These are phyloP conservation scores for Genyomyrus donnyi DNA, from an alignment of 2,113 vertebrate species.

Conservation along the genomic window DNA sequence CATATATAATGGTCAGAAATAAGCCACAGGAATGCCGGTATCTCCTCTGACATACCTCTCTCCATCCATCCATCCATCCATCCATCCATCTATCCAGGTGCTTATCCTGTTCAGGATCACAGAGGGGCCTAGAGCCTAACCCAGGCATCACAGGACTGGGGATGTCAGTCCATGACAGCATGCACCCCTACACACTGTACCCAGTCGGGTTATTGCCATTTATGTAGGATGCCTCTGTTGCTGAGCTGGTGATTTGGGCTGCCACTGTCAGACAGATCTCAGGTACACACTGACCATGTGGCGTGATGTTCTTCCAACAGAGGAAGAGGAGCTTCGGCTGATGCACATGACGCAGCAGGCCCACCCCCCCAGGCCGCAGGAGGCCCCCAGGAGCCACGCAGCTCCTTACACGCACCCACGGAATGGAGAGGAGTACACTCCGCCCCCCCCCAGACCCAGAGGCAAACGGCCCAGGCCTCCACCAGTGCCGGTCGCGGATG, in stretches of 20 bases:
- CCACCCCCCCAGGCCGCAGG: neutral
- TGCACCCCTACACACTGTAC: neutral
- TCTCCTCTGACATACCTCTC: neutral
- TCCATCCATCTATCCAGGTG: neutral
- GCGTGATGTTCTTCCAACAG: neutral
- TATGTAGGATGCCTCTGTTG: neutral
- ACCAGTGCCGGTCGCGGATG: neutral
- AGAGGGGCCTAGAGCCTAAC: neutral
- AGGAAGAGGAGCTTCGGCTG: conserved; percentile 15
- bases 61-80: neutral
- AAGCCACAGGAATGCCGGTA: neutral
- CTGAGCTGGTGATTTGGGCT: neutral
- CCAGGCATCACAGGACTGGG: neutral
- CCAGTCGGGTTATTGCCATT: neutral
- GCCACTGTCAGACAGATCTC: neutral
- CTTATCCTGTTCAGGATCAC: neutral
- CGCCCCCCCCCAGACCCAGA: conserved; percentile 3
- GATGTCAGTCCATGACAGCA: neutral
- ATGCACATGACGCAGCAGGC: neutral
- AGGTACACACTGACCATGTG: neutral
- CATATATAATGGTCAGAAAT: neutral
- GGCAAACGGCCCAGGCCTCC: neutral
- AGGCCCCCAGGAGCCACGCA: neutral
- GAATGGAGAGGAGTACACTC: neutral
- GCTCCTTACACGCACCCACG: neutral